Conservation (phyloP, 2,888 invertebrate species). For the Macrostomum cliftonense region DNA sequence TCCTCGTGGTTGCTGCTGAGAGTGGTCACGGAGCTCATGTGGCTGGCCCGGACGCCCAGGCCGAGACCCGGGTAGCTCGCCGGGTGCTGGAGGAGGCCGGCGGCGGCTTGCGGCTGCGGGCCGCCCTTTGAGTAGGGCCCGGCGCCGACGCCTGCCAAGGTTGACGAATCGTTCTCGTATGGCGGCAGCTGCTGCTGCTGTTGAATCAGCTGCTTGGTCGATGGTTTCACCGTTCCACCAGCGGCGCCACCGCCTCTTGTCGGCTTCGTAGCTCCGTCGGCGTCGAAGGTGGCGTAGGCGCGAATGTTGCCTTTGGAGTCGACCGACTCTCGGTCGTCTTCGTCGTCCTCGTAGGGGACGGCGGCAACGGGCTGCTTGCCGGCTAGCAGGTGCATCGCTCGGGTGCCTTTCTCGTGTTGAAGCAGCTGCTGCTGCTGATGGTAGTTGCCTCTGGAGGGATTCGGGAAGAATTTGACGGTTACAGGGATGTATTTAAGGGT, state of each 20-base stretch:
- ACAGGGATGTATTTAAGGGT: too few species aligned
- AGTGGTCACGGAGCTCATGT: constrained; percentile 28
- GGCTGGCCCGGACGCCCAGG: constrained; percentile 12
- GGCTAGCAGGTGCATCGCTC: too few species aligned
- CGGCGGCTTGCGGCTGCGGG: neutral
- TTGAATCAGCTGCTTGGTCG: neutral
- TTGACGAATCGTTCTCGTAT: neutral
- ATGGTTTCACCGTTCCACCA: neutral
- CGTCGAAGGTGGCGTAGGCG: neutral
- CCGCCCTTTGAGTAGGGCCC: neutral
- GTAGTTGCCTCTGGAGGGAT: too few species aligned
- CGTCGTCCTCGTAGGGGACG: neutral
- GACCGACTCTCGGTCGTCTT: neutral
- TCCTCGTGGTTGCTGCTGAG: constrained; percentile 29
- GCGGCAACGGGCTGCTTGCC: neutral
- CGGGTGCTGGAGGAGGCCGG: neutral
- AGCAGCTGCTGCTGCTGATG: too few species aligned
- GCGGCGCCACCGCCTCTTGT: neutral
- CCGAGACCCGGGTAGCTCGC: neutral
- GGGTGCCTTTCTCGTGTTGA: too few species aligned
- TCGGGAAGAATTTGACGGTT: too few species aligned
- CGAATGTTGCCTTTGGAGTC: neutral
- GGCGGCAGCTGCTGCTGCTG: neutral
- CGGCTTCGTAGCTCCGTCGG: neutral
- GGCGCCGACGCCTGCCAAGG: neutral